Conservation (phyloP, 2,797 vertebrate genomes). For the Catharus ustulatus region DNA sequence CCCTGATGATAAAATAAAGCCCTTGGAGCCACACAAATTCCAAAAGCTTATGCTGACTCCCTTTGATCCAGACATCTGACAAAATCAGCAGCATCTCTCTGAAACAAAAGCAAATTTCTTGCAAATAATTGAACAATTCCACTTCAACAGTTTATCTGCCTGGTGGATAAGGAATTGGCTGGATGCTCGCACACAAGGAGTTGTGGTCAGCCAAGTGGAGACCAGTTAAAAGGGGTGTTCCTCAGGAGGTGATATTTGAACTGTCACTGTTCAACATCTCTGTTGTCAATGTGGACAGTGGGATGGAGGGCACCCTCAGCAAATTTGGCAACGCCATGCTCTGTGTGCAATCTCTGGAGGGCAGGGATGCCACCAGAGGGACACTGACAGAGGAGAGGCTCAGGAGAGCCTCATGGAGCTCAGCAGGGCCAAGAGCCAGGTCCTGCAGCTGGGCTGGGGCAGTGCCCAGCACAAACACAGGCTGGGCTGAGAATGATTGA, state of each 20-base stretch:
- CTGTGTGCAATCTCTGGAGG: too few relatives aligned
- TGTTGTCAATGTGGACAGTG: too few relatives aligned
- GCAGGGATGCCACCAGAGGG: neutral
- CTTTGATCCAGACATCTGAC: neutral
- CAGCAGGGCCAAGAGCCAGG: neutral
- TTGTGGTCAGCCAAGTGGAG: neutral
- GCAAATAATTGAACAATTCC: neutral
- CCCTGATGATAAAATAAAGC: neutral
- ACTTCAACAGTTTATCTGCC: neutral
- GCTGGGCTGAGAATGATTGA: neutral
- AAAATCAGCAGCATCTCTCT: neutral
- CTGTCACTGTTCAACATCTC: neutral
- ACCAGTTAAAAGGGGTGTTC: neutral
- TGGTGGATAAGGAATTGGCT: neutral
- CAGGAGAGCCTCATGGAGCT: fast-evolving
- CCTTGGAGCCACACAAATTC: neutral
- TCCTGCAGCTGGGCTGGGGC: neutral
- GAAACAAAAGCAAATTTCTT: neutral
- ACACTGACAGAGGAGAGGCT: neutral
- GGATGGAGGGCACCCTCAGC: neutral
- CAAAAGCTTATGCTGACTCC: neutral
- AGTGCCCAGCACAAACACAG: neutral
- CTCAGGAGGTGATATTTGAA: neutral
- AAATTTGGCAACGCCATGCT: fast-evolving
- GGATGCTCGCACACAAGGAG: neutral